These are phyloP conservation scores for Tapera naevia DNA, from an alignment of 2,797 vertebrate species.

Conservation along the genomic window DNA sequence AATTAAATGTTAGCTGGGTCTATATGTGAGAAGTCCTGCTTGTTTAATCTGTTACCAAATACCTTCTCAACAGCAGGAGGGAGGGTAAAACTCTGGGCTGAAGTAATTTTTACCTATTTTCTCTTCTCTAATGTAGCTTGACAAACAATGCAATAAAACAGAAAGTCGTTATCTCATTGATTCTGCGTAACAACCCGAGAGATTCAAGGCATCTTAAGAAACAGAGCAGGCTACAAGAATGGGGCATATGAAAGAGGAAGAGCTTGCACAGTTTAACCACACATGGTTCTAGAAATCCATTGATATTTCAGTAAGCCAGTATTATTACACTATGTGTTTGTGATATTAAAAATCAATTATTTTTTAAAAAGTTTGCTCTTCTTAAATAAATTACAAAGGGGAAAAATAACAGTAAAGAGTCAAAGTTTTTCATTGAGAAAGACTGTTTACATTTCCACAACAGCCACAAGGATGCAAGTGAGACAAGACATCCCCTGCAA, in stretches of 20 bases:
- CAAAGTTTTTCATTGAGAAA: not conserved
- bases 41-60: not conserved
- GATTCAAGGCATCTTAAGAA: not conserved
- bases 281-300: not conserved
- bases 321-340: not conserved
- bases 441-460: not conserved
- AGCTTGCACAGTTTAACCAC: not conserved
- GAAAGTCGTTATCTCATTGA: not conserved
- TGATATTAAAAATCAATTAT: not conserved
- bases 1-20: not conserved
- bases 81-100: not conserved
- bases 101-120: not conserved
- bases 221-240: not conserved
- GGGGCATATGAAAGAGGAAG: not conserved
- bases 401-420: not conserved
- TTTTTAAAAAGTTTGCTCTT: not conserved
- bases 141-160: constrained; percentile 5
- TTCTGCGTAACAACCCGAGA: not conserved
- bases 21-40: not conserved
- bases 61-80: not conserved
- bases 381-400: not conserved
- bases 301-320: not conserved
- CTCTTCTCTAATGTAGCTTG: not conserved
- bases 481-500: not conserved
- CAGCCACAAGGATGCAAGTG: not conserved